Evolutionary conservation across 2,797 vertebrate species (phyloP).

Genomic region (Chelonia mydas): DNA sequence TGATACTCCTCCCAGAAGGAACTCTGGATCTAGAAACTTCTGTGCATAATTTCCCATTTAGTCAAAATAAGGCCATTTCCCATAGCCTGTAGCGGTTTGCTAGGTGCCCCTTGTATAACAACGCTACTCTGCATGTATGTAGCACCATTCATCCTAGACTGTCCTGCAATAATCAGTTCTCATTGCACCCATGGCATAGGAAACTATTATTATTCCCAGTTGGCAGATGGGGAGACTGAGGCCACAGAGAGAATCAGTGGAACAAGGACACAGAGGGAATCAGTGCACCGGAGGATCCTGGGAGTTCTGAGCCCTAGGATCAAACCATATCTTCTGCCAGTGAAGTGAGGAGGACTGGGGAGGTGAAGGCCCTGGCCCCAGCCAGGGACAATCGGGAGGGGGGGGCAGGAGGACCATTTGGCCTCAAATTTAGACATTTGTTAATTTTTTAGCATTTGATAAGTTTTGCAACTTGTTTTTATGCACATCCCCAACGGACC

Average conservation of each 20-base stretch:
- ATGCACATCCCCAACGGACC: too few relatives aligned
- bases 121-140: neutral
- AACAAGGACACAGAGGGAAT: too few relatives aligned
- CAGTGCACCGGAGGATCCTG: neutral
- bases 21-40: neutral
- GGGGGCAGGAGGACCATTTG: too few relatives aligned
- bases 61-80: conserved; percentile 32
- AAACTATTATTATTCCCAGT: neutral
- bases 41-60: neutral
- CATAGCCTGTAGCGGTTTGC: neutral
- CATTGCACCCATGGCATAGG: neutral
- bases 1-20: rapidly evolving
- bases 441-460: too few relatives aligned
- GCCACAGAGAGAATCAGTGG: neutral
- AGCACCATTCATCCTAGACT: neutral
- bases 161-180: rapidly evolving
- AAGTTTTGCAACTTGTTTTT: too few relatives aligned
- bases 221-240: neutral
- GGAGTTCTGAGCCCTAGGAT: neutral
- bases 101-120: neutral
- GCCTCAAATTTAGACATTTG: too few relatives aligned
- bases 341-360: neutral
- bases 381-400: too few relatives aligned
- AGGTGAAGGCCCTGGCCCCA: neutral
- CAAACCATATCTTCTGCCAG: neutral